These are phyloP conservation scores for Galemys pyrenaicus DNA, from an alignment of 2,113 vertebrate genomes.

Conservation along the genomic window DNA sequence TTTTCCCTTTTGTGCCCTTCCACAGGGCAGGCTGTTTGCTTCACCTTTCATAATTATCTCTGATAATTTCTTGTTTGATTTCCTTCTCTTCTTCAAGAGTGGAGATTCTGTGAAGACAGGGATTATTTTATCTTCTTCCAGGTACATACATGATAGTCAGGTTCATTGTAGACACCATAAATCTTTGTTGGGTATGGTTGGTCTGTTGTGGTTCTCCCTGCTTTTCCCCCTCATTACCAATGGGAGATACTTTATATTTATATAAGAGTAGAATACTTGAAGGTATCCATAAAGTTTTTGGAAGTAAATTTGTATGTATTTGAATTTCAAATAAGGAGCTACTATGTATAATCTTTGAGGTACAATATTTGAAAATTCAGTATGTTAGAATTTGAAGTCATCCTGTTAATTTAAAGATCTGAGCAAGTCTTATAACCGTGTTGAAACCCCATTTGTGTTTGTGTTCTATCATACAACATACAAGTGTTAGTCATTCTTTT, in stretches of 20 bases:
- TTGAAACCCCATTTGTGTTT: background rate
- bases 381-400: background rate
- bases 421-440: background rate
- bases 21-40: background rate
- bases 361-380: background rate
- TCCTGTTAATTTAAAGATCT: constrained; percentile 33
- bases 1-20: background rate
- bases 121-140: background rate
- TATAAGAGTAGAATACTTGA: constrained; percentile 13
- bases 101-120: background rate
- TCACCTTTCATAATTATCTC: constrained; percentile 11
- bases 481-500: background rate
- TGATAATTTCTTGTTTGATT: background rate
- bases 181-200: background rate
- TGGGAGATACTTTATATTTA: constrained; percentile 21
- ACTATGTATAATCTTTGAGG: background rate
- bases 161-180: background rate
- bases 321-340: constrained; percentile 47
- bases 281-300: background rate
- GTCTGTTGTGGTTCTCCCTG: background rate
- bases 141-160: background rate
- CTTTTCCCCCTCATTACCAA: background rate
- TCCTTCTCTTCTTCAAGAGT: background rate
- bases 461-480: background rate
- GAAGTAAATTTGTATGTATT: constrained; percentile 26